These are phyloP conservation scores for Bujurquina vittata DNA, from an alignment of 2,113 vertebrate species.

Conservation along the genomic window DNA sequence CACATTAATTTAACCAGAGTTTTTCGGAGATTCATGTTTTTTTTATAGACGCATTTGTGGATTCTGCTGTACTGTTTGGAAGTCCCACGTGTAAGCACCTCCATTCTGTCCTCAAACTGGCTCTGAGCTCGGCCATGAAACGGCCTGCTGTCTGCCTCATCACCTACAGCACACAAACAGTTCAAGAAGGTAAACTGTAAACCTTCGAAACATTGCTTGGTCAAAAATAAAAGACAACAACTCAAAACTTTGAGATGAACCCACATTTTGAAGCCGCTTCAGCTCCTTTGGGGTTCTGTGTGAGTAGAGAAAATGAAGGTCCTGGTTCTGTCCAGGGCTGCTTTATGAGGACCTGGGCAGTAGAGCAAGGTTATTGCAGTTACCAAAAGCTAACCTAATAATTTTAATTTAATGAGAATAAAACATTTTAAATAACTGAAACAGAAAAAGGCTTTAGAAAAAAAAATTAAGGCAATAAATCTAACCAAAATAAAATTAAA, in stretches of 20 bases:
- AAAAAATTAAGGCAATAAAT: not conserved
- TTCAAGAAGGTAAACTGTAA: not conserved
- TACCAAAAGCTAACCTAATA: not conserved
- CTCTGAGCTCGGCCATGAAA: not conserved
- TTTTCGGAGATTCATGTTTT: constrained; percentile 77
- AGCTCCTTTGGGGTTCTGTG: not conserved
- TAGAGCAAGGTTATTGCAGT: not conserved
- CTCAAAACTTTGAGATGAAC: not conserved
- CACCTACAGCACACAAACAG: constrained; percentile 38
- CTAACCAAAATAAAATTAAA: not conserved
- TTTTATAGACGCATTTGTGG: constrained; percentile 46
- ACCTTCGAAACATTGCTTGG: too few relatives aligned
- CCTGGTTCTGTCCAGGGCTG: constrained; percentile 43
- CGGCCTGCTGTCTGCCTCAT: not conserved
- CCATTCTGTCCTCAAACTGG: constrained; percentile 2
- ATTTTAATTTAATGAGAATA: too few relatives aligned
- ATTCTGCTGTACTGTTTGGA: constrained; percentile 32
- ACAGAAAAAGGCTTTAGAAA: not conserved
- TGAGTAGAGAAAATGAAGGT: constrained; percentile 18
- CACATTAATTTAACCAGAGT: constrained; percentile 73
- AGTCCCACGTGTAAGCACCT: not conserved
- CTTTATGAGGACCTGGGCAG: not conserved
- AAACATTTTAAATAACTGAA: not conserved
- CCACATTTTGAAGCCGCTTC: too few relatives aligned
- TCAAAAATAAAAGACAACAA: not conserved